Percentiles rank a stretch among this genome's conserved stretches.
Conservation (phyloP, 2,113 vertebrate species). For the Heloderma charlesbogerti region DNA sequence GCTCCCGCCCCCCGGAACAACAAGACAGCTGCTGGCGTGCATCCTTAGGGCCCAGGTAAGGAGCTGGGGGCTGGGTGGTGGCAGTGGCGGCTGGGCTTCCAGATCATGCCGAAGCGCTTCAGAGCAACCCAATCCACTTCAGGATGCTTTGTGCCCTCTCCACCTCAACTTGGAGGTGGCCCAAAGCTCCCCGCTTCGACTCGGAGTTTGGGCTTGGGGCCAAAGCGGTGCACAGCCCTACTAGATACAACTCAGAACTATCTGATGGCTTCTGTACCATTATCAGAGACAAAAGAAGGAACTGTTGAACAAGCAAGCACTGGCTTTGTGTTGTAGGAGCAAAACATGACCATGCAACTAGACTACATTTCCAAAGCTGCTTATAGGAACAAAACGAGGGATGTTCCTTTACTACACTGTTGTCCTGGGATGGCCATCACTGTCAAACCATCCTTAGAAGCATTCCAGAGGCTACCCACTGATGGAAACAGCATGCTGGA, state of each 20-base stretch:
- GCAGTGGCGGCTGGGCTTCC: no score
- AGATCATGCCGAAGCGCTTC: no score
- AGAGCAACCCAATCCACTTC: no score
- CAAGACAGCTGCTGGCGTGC: no score
- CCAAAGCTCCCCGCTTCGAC: no score
- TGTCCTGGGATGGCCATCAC: not conserved
- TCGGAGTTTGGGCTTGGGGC: no score
- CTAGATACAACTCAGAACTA: not conserved
- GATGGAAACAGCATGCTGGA: not conserved
- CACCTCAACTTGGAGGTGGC: no score
- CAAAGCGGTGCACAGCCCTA: no score
- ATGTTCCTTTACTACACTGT: not conserved
- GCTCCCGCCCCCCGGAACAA: no score
- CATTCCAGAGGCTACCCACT: not conserved
- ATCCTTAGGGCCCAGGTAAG: no score
- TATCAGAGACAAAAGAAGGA: not conserved
- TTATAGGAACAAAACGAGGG: not conserved
- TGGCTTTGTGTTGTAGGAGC: not conserved
- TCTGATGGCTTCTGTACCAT: not conserved
- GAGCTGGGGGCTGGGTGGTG: no score
- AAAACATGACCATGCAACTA: not conserved
- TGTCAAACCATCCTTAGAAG: not conserved
- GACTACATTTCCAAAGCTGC: not conserved
- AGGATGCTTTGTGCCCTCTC: no score
- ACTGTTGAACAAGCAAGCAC: not conserved